Base-by-base conservation (phyloP, 2,888 invertebrate genomes). In the Melieria omissa region DNA sequence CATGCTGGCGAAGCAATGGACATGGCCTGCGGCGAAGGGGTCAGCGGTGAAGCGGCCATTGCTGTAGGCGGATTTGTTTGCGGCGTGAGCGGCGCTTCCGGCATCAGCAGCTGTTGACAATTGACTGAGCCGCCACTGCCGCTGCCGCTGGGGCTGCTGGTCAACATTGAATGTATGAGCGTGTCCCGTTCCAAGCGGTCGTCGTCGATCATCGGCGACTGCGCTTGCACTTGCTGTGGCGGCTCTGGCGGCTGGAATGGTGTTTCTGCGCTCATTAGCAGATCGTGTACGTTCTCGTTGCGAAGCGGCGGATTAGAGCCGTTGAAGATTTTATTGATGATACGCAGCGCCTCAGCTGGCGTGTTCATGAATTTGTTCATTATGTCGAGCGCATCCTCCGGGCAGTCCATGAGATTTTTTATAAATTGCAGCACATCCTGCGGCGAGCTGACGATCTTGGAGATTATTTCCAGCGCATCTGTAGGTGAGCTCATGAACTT, bases 401-500 rank as follows among this genome's bases (percentile, higher is more conserved):
- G 87, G n/a, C 87, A 86, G 63, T 84, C 84, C 86, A 87, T 86
- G 46, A 87, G 79, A 74, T 87, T 86, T 68, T 84, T 83, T 72
- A 87, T 84, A 71, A 87, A 87, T 72, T 84, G 81, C 7, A 87
- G 78, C n/a, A 87, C 86, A 73, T 87, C 87, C 55, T 84, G 81
- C 5, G 87, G 87, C 4, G 87, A 87, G 73, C 84, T 86, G 47
- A 86, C 86, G 72, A 87, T 81, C 78, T 87, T 87, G 4, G 86
- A 84, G 67, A 87, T 87, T 16, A 87, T 86, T 78, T 87, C 87
- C 46, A 87, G 80, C n/a, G 87, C 85, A 77, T 87, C 87, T n/a
- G 85, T 87, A 9, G 87, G 87, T 5, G 87, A 87, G 71, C 86
- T 85, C 87, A 87, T 87, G 70, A 87, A 87, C 78, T 87, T 87